Evolutionary conservation across 2,113 vertebrate genomes (phyloP).

Genomic region (Chaetorhynchus papuensis): DNA sequence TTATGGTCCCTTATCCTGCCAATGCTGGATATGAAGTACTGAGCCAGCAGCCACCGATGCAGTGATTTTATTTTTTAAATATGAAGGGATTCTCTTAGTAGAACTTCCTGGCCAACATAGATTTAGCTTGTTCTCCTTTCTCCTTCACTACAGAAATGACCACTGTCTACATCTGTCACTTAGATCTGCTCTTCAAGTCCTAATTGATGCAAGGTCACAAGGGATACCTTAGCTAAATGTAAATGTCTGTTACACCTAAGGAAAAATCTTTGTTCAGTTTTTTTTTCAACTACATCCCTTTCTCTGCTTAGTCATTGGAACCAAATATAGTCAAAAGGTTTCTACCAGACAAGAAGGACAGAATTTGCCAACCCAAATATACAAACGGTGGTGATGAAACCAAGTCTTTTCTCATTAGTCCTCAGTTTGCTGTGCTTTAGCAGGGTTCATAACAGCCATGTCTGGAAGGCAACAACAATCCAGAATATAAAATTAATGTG

Average conservation of each 20-base stretch:
- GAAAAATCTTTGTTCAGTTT: neutral
- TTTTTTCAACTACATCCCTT: neutral
- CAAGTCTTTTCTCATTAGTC: neutral
- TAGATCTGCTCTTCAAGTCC: neutral
- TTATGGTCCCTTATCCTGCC: neutral
- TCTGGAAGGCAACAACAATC: neutral
- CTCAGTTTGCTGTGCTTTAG: neutral
- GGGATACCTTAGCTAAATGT: neutral
- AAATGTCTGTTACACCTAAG: neutral
- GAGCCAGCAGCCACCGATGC: neutral
- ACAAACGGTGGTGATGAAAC: neutral
- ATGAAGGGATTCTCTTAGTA: neutral
- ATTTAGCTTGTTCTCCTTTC: neutral
- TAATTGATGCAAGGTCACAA: neutral
- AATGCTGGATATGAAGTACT: neutral
- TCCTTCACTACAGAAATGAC: neutral
- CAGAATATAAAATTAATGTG: constrained; percentile 3
- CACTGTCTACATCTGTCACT: neutral
- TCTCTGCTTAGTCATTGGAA: neutral
- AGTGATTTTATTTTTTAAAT: neutral
- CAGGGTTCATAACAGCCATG: neutral
- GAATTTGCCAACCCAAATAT: neutral
- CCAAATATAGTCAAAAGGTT: neutral
- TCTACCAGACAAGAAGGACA: neutral
- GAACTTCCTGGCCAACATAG: neutral